Conservation (phyloP, 2,888 invertebrate species). For the Hypolimnas misippus region DNA sequence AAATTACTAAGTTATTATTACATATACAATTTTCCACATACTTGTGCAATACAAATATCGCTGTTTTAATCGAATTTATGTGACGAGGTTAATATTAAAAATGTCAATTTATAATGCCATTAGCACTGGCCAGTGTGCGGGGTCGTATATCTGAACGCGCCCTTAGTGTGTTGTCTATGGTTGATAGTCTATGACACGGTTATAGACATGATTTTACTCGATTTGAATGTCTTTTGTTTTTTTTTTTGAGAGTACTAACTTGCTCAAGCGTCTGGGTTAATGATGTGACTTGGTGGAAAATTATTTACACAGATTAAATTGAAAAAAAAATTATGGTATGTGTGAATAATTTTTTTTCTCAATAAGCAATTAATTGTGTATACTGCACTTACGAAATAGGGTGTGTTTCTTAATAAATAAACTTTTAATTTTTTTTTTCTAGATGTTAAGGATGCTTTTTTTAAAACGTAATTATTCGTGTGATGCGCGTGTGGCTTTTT, state of each 20-base stretch:
- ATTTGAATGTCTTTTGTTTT: not conserved
- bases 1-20: no score
- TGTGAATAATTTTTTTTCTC: slow-evolving; percentile 39
- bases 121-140: no score
- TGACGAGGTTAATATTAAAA: no score
- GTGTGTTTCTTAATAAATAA: slow-evolving; percentile 57
- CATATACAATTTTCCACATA: no score
- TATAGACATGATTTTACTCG: not conserved
- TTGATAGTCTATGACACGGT: not conserved
- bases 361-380: slow-evolving; percentile 51
- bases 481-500: slow-evolving; percentile 43
- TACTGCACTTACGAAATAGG: slow-evolving; percentile 56
- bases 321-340: not conserved
- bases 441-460: slow-evolving; percentile 75
- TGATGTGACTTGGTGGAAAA: slow-evolving; percentile 16
- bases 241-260: slow-evolving; percentile 26
- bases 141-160: no score
- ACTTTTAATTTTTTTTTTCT: slow-evolving; percentile 56
- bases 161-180: no score
- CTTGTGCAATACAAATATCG: no score
- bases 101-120: no score
- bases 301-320: not conserved
- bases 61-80: no score
- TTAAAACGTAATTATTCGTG: slow-evolving; percentile 52
- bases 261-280: slow-evolving; percentile 37